Conservation (phyloP, 2,888 invertebrate species). For the Drosophila tanythrix region DNA sequence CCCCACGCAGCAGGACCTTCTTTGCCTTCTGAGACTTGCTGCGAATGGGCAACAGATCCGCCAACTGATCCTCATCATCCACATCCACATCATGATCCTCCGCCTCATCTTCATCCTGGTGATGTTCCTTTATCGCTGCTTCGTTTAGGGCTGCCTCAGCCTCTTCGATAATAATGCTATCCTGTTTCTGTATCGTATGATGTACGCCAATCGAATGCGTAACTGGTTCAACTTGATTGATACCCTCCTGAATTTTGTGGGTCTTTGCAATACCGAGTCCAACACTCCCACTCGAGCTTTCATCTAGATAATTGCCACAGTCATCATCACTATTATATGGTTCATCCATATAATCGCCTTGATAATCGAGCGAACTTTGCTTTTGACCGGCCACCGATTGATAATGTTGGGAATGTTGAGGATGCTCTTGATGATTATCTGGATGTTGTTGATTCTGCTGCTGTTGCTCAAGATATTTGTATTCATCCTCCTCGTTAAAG, state of each 20-base stretch:
- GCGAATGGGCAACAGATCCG: slow-evolving; percentile 57
- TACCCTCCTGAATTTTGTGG: not conserved
- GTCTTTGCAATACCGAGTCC: slow-evolving; percentile 50
- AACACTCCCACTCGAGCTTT: slow-evolving; percentile 80
- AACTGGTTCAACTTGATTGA: not conserved
- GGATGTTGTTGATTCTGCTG: slow-evolving; percentile 53
- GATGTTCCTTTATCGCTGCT: not conserved
- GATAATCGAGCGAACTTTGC: slow-evolving; percentile 72
- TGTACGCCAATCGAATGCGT: slow-evolving; percentile 42
- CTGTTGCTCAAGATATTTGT: slow-evolving; percentile 83
- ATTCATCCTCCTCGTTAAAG: slow-evolving; percentile 85
- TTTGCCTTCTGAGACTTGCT: slow-evolving; percentile 73
- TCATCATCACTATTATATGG: slow-evolving; percentile 83
- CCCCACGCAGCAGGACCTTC: slow-evolving; percentile 82
- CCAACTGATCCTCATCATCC: slow-evolving; percentile 68
- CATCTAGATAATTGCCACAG: slow-evolving; percentile 83
- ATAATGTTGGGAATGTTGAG: slow-evolving; percentile 30
- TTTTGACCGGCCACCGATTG: slow-evolving; percentile 22
- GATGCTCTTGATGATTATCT: slow-evolving; percentile 36
- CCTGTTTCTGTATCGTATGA: slow-evolving; percentile 82
- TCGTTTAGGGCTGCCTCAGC: slow-evolving; percentile 45
- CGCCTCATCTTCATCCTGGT: not conserved
- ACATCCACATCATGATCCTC: slow-evolving; percentile 38
- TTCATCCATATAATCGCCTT: slow-evolving; percentile 80
- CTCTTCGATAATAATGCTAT: slow-evolving; percentile 82